Percentiles rank a stretch among this genome's conserved stretches.
Evolutionary conservation across 2,888 invertebrate genomes (phyloP).

Genomic region (Ctenicera cuprea): DNA sequence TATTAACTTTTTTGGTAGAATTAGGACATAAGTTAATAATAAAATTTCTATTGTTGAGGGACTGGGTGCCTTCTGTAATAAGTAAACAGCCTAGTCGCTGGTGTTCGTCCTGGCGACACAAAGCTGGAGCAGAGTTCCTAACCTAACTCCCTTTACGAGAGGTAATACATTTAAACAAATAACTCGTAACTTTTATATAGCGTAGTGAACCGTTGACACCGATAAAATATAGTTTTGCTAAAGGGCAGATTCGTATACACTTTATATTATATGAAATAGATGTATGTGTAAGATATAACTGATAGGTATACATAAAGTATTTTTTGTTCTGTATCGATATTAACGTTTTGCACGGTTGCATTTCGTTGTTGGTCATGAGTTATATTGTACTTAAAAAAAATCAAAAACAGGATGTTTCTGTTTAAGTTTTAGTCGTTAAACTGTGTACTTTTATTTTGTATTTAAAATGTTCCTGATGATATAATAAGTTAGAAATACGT

Average conservation of each 20-base stretch:
- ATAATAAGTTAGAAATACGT: slow-evolving; percentile 66
- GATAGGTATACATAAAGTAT: slow-evolving; percentile 63
- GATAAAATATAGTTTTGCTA: slow-evolving; percentile 71
- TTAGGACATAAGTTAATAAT: slow-evolving; percentile 34
- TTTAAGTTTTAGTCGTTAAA: slow-evolving; percentile 56
- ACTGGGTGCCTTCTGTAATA: slow-evolving; percentile 73
- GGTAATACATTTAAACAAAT: slow-evolving; percentile 67
- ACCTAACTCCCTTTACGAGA: slow-evolving; percentile 69
- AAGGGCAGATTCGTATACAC: slow-evolving; percentile 70
- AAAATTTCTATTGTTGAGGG: slow-evolving; percentile 71
- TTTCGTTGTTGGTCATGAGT: slow-evolving; percentile 51
- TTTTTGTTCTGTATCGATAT: slow-evolving; percentile 51
- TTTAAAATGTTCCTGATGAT: slow-evolving; percentile 70
- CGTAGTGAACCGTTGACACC: slow-evolving; percentile 70
- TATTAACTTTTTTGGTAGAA: slow-evolving; percentile 10
- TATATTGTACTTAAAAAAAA: slow-evolving; percentile 63
- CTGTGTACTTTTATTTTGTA: slow-evolving; percentile 63
- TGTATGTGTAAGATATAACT: slow-evolving; percentile 68
- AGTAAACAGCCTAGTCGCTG: slow-evolving; percentile 64
- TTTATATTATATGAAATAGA: slow-evolving; percentile 69
- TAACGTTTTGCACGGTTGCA: slow-evolving; percentile 53
- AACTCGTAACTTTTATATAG: slow-evolving; percentile 72
- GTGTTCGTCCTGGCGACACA: slow-evolving; percentile 58
- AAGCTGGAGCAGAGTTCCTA: slow-evolving; percentile 72
- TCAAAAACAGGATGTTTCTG: slow-evolving; percentile 53